A percentile compares a stretch with the other conserved stretches of the same genome.
phyloP scores from a whole-genome alignment of 2,113 vertebrate genomes.

The Poecilia latipinna region DNA sequence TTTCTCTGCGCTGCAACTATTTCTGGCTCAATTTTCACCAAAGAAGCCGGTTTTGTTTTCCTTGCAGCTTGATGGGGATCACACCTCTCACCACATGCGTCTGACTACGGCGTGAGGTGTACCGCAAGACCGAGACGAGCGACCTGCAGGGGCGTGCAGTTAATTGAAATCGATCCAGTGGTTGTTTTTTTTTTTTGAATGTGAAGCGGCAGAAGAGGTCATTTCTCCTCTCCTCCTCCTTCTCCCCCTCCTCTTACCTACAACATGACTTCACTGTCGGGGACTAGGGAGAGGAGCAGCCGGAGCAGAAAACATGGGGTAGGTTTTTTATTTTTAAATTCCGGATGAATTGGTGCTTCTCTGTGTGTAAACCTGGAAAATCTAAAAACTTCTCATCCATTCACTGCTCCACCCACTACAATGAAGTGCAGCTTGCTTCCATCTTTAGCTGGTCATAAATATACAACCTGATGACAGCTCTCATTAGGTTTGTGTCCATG shows the following conservation, averaged over 20 bases:
- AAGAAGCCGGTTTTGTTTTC: constrained; percentile 7
- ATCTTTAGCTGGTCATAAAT: constrained; percentile 17
- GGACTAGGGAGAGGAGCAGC: constrained; percentile 92
- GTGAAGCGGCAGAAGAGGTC: constrained; percentile 68
- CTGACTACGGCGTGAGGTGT: constrained; percentile 45
- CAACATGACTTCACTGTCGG: constrained; percentile 96
- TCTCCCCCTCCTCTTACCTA: constrained; percentile 63
- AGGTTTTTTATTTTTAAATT: constrained; percentile 67
- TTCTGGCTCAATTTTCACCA: constrained; percentile 3
- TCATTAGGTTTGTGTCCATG: constrained; percentile 13
- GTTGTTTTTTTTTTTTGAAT: constrained; percentile 53
- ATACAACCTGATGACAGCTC: constrained; percentile 9
- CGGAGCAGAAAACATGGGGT: constrained; percentile 95
- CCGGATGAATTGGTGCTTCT: constrained; percentile 33
- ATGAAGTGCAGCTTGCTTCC: constrained; percentile 1
- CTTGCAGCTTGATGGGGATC: constrained; percentile 32
- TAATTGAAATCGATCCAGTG: constrained; percentile 63
- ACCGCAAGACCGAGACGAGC: constrained; percentile 48
- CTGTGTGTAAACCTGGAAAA: constrained; percentile 19
- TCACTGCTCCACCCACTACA: constrained; percentile 5
- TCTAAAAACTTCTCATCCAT: constrained; percentile 36
- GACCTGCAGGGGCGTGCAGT: constrained; percentile 59
- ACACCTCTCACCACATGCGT: constrained; percentile 51
- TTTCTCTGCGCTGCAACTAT: constrained; percentile 7
- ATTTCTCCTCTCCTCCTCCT: constrained; percentile 40